Base-by-base conservation (phyloP, 2,113 vertebrate species). In the Oxygymnocypris stewartii region DNA sequence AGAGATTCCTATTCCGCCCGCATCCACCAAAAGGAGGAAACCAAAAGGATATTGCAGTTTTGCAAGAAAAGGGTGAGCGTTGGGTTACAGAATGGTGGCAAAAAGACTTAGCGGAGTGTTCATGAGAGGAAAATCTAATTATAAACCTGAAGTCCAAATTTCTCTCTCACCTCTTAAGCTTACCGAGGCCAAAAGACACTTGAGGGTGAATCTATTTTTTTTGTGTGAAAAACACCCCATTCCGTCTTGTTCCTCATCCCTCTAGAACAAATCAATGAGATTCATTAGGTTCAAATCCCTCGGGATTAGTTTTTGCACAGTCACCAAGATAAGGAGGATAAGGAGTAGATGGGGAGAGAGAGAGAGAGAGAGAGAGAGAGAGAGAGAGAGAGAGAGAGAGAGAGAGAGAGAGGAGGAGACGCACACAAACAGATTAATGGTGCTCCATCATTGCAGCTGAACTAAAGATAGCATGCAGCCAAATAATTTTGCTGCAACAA, bases 261-360 rank as follows among this genome's bases (percentile, higher is more conserved):
- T 88, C 89, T 89, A 90, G 87, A 88, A 88, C 87, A 92, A 92
- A 94, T 95, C 93, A 91, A 94, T 92, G 89, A 86, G 57, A 84
- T 91, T 94, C 89, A 93, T 94, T 91, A 93, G 79, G 82, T 82
- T 91, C 88, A 91, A 92, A 93, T 91, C 89, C 90, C 89, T 75
- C 9, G 65, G 89, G 91, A 93, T 92, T 91, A 90, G 87, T 85
- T 88, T 88, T 90, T 89, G 88, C 88, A 88, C 86, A 49, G 85
- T 91, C 89, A 91, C 91, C 87, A 88, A 89, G 86, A 92, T 92
- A 94, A 92, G 84, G 14, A 69, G 76, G 71, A 57, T 78, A 73
- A 71, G 37, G 54, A 74, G 78, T 31, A 71, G 28, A 79, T 28
- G 61, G 44, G 2, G 12, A 25, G 73, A 85, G 73, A 85, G 37